Conservation (phyloP, 2,797 vertebrate species). For the Buceros bicornis region DNA sequence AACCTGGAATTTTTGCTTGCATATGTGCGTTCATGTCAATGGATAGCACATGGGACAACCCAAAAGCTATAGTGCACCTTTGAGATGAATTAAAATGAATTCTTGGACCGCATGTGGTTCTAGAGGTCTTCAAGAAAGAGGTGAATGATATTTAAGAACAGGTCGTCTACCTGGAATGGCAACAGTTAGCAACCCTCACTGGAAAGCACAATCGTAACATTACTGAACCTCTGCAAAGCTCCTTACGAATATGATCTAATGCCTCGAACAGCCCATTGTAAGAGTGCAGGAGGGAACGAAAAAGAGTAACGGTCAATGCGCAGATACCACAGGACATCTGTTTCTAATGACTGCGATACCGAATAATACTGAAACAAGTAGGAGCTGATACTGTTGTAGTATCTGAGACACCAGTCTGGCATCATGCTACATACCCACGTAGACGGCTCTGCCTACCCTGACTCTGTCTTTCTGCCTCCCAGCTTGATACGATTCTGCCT, state of each 20-base stretch:
- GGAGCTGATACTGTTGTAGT: background rate
- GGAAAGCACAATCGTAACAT: background rate
- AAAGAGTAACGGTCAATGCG: background rate
- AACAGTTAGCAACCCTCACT: background rate
- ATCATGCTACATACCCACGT: background rate
- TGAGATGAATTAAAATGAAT: background rate
- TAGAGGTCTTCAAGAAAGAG: background rate
- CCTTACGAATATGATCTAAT: background rate
- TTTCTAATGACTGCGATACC: background rate
- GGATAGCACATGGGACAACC: background rate
- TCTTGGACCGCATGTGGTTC: background rate
- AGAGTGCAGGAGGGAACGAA: background rate
- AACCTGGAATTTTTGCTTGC: background rate
- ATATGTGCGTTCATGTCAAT: rapidly evolving
- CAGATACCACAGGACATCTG: background rate
- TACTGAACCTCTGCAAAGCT: background rate
- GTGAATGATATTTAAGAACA: background rate
- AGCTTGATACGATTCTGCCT: background rate
- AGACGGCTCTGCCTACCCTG: background rate
- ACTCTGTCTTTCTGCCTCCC: background rate
- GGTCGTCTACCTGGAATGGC: background rate
- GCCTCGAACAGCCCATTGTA: background rate
- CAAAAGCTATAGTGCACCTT: background rate
- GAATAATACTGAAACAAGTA: background rate
- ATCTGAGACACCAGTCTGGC: background rate